Evolutionary conservation across 1,140 invertebrate species (phyloP).

Genomic region (Lepidurus arcticus): DNA sequence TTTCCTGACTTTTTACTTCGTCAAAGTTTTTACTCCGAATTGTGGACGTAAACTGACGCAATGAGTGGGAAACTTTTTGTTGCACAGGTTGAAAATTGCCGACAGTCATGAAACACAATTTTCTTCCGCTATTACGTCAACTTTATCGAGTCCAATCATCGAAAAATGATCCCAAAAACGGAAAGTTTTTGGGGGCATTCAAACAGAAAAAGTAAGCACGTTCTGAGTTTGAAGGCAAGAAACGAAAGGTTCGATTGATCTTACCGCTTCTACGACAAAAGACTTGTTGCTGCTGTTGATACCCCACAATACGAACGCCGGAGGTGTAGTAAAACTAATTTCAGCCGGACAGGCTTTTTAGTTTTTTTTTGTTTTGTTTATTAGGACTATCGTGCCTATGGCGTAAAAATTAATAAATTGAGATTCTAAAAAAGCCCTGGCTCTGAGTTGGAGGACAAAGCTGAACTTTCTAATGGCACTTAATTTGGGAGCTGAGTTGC

Average conservation of each 20-base stretch:
- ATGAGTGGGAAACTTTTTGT: background rate
- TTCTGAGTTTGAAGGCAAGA: background rate
- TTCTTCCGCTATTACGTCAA: background rate
- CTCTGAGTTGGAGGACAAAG: background rate
- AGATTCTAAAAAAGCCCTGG: background rate
- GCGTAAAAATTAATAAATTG: background rate
- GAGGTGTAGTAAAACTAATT: background rate
- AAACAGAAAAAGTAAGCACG: background rate
- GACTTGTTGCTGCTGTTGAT: background rate
- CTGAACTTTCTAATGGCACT: slow-evolving; percentile 12
- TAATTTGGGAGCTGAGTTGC: background rate
- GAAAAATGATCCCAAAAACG: background rate
- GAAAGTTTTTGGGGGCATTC: background rate
- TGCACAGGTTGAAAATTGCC: background rate
- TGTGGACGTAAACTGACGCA: background rate
- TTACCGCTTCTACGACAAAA: background rate
- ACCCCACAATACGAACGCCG: background rate
- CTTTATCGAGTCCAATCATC: background rate
- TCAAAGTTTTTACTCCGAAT: background rate
- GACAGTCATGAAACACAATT: background rate
- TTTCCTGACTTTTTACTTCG: too few species aligned
- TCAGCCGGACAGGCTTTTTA: too few species aligned
- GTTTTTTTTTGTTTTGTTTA: background rate
- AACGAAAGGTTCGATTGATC: background rate
- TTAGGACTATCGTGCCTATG: background rate